Percentiles rank a stretch among this genome's conserved stretches.
Conservation (phyloP, 2,888 invertebrate genomes). For the Phengaris alcon region DNA sequence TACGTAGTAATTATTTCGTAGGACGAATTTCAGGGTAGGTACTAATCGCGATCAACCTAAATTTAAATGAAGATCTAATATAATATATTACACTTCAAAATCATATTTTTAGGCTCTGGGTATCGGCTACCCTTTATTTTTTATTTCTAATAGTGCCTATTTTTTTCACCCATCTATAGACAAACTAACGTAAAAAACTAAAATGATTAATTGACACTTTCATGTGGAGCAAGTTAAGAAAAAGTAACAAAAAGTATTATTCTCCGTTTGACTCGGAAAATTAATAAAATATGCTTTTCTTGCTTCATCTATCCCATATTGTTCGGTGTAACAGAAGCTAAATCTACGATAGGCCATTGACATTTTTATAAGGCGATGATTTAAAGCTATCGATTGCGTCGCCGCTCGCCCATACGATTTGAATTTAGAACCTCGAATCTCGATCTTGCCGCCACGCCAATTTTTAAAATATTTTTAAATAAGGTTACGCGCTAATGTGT, state of each 20-base stretch:
- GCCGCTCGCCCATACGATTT: conserved; percentile 56
- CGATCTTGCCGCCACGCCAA: conserved; percentile 33
- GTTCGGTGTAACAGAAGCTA: conserved; percentile 55
- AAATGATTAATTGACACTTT: too few relatives aligned
- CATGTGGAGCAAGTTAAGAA: too few relatives aligned
- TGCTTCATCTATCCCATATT: neutral
- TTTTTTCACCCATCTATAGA: too few relatives aligned
- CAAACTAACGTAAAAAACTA: too few relatives aligned
- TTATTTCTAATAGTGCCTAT: too few relatives aligned
- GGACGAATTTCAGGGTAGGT: neutral
- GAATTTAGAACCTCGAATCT: conserved; percentile 47
- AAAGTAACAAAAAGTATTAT: too few relatives aligned
- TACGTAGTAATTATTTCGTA: neutral
- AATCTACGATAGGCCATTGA: conserved; percentile 61
- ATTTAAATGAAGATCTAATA: neutral
- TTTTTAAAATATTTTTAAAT: conserved; percentile 4
- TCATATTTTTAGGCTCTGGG: too few relatives aligned
- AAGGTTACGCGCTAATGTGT: neutral
- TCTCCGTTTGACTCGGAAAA: too few relatives aligned
- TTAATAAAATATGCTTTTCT: neutral
- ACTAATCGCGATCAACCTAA: neutral
- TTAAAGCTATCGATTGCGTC: conserved; percentile 70
- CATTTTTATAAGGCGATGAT: conserved; percentile 77
- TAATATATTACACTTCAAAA: too few relatives aligned
- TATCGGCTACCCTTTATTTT: too few relatives aligned